phyloP scores from a whole-genome alignment of 2,797 vertebrate genomes.

The Anolis apletophallus region DNA sequence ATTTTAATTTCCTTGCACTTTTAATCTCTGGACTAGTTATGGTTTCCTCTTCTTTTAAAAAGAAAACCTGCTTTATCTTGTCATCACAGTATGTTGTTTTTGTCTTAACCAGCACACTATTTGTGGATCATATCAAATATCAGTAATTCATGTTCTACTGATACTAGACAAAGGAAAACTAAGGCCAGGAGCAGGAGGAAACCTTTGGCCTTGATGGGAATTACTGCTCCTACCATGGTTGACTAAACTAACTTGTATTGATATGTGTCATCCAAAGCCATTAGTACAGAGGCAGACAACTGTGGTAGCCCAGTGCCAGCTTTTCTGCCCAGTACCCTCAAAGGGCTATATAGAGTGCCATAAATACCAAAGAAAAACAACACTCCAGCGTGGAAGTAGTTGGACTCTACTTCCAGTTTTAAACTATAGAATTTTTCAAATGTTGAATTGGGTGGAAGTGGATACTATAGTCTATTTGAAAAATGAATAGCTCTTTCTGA shows the following conservation, averaged over 20 bases:
- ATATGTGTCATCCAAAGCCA: no score
- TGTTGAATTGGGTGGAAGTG: no score
- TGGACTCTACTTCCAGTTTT: no score
- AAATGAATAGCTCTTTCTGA: no score
- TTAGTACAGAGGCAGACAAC: no score
- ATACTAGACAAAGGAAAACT: accelerated
- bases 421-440: no score
- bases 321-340: no score
- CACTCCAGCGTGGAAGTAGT: no score
- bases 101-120: background rate
- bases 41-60: background rate
- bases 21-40: background rate
- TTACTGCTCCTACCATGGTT: background rate
- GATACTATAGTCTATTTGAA: no score
- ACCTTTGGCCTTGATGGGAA: background rate
- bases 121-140: background rate
- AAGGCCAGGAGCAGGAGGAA: background rate
- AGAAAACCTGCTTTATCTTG: accelerated
- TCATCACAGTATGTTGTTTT: background rate
- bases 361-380: no score
- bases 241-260: background rate
- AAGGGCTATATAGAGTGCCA: no score
- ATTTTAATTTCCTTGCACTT: background rate
- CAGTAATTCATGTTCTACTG: accelerated
- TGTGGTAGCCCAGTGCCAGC: no score